Conservation (phyloP, 2,113 vertebrate species). For the Limanda limanda region DNA sequence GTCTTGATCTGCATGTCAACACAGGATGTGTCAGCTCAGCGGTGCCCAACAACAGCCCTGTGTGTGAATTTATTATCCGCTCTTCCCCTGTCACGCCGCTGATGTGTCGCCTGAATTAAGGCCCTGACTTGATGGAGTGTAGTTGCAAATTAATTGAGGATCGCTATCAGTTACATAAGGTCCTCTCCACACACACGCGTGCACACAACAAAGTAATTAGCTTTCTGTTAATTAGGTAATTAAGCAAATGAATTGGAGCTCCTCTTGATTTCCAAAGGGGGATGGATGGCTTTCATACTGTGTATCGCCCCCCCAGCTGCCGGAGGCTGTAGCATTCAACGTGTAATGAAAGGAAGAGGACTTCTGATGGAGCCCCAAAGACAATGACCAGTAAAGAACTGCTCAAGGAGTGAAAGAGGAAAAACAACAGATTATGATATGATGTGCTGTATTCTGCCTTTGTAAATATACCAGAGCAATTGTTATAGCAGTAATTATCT, state of each 20-base stretch:
- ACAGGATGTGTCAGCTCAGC: constrained; percentile 35
- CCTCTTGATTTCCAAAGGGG: constrained; percentile 71
- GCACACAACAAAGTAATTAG: constrained; percentile 84
- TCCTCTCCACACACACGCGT: constrained; percentile 67
- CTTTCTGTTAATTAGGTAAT: constrained; percentile 85
- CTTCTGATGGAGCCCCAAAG: constrained; percentile 14
- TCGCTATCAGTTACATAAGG: constrained; percentile 80
- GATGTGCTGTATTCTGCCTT: background rate
- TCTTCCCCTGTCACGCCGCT: constrained; percentile 42
- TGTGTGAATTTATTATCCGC: constrained; percentile 47
- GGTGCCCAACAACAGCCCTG: constrained; percentile 15
- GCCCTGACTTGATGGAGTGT: constrained; percentile 69
- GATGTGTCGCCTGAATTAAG: constrained; percentile 68
- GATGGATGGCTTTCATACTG: constrained; percentile 57
- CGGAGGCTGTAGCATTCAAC: constrained; percentile 47
- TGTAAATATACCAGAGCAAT: background rate
- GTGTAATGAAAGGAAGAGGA: constrained; percentile 44
- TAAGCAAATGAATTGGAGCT: constrained; percentile 82
- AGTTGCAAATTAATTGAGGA: constrained; percentile 82
- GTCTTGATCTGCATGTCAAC: constrained; percentile 57
- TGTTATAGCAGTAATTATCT: too few relatives aligned
- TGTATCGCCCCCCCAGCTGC: constrained; percentile 47
- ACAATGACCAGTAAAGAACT: constrained; percentile 34
- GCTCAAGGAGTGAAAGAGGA: constrained; percentile 4
- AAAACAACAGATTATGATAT: background rate